These are phyloP conservation scores for Lepisosteus osseus DNA, from an alignment of 2,113 vertebrate genomes.

Conservation along the genomic window DNA sequence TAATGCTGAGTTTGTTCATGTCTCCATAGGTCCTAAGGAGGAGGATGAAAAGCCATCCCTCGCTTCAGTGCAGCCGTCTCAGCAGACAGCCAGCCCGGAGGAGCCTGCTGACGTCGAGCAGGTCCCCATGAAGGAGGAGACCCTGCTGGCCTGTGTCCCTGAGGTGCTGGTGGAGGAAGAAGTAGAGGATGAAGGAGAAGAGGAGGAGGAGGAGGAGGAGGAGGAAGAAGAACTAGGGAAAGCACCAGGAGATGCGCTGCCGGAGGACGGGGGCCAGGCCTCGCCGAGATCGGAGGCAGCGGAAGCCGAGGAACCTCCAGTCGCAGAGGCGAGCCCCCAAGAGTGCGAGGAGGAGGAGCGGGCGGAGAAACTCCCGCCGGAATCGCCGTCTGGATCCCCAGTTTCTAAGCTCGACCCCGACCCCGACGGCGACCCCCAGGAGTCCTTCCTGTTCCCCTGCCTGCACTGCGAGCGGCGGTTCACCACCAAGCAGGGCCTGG, in stretches of 20 bases:
- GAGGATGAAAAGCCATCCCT: constrained; percentile 55
- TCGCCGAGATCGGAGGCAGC: constrained; percentile 28
- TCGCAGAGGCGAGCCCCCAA: constrained; percentile 15
- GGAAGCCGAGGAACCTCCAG: constrained; percentile 49
- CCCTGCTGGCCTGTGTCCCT: constrained; percentile 45
- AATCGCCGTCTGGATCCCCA: constrained; percentile 48
- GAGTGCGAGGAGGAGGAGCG: constrained; percentile 30
- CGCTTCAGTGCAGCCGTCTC: constrained; percentile 53
- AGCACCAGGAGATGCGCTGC: constrained; percentile 44
- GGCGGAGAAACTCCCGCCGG: constrained; percentile 32
- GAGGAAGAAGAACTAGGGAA: constrained; percentile 52
- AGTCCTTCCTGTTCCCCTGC: constrained; percentile 73
- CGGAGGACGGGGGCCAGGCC: constrained; percentile 31
- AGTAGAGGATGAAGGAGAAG: constrained; percentile 46
- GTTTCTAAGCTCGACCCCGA: constrained; percentile 45
- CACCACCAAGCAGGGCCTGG: constrained; percentile 79
- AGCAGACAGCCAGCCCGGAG: constrained; percentile 63
- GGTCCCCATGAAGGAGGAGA: constrained; percentile 51
- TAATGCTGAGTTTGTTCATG: too few species aligned
- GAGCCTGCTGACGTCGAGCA: constrained; percentile 54
- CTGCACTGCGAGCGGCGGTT: constrained; percentile 83
- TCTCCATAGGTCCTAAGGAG: too few species aligned
- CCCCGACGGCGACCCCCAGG: constrained; percentile 61
- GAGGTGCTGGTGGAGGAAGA: constrained; percentile 52
- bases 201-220: constrained; percentile 42